phyloP scores from a whole-genome alignment of 2,113 vertebrate species.

The Bos indicus region DNA sequence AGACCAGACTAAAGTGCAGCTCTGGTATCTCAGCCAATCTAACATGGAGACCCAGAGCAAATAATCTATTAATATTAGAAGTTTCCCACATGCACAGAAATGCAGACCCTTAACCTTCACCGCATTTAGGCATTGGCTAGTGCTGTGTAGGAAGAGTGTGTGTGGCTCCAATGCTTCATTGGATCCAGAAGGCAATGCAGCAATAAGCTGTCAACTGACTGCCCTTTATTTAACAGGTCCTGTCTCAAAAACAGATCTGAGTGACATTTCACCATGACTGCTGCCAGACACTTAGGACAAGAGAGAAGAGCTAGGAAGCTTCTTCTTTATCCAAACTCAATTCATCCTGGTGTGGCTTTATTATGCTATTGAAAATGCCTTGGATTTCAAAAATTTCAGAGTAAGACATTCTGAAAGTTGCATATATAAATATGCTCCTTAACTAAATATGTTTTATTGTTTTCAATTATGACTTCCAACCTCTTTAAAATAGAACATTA shows the following conservation, averaged over 20 bases:
- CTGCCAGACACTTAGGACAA: not conserved
- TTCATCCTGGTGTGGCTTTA: not conserved
- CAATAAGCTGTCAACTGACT: not conserved
- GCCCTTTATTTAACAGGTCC: not conserved
- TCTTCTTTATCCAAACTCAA: not conserved
- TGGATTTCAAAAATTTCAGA: not conserved
- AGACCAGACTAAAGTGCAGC: not conserved
- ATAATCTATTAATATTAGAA: not conserved
- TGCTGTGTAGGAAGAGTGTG: not conserved
- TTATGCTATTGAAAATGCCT: not conserved
- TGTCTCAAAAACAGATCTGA: not conserved
- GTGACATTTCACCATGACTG: not conserved
- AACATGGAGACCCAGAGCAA: not conserved
- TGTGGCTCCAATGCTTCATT: not conserved
- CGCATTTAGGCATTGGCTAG: not conserved
- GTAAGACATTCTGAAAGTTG: not conserved
- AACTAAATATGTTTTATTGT: not conserved
- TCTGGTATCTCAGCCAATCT: not conserved
- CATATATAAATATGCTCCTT: not conserved
- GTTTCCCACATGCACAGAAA: not conserved
- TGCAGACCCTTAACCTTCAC: not conserved
- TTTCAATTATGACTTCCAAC: not conserved
- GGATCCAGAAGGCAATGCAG: not conserved
- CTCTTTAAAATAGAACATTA: constrained; percentile 20
- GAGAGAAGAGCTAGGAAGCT: not conserved